A percentile compares a stretch with the other conserved stretches of the same genome.
Evolutionary conservation across 2,888 invertebrate genomes (phyloP).

Genomic region (Tipula lateralis): DNA sequence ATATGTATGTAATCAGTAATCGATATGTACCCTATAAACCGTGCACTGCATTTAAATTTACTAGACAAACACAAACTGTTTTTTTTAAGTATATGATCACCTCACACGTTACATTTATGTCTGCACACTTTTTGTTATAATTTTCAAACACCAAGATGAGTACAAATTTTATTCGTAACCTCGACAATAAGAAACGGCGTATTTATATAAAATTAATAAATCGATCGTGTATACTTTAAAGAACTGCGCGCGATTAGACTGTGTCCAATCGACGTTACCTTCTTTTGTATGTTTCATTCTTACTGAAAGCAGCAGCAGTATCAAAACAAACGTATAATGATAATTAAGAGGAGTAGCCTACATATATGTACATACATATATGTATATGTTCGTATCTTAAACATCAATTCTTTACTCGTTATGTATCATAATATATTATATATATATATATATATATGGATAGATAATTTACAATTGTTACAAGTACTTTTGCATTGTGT

Average conservation of each 20-base stretch:
- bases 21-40: background rate
- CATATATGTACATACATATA: background rate
- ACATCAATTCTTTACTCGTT: background rate
- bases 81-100: background rate
- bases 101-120: background rate
- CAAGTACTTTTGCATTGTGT: background rate
- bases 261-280: background rate
- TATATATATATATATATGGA: background rate
- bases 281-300: background rate
- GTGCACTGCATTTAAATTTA: background rate
- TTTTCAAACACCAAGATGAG: background rate
- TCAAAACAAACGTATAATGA: background rate
- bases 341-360: background rate
- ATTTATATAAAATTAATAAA: background rate
- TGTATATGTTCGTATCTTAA: background rate
- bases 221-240: background rate
- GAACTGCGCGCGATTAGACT: background rate
- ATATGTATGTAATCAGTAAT: background rate
- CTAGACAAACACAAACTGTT: background rate
- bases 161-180: background rate
- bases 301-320: background rate
- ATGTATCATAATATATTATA: too few species aligned
- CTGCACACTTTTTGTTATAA: background rate
- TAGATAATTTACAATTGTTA: background rate
- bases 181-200: background rate